Base-by-base conservation (phyloP, 2,113 vertebrate species). In the Seriola rivoliana region DNA sequence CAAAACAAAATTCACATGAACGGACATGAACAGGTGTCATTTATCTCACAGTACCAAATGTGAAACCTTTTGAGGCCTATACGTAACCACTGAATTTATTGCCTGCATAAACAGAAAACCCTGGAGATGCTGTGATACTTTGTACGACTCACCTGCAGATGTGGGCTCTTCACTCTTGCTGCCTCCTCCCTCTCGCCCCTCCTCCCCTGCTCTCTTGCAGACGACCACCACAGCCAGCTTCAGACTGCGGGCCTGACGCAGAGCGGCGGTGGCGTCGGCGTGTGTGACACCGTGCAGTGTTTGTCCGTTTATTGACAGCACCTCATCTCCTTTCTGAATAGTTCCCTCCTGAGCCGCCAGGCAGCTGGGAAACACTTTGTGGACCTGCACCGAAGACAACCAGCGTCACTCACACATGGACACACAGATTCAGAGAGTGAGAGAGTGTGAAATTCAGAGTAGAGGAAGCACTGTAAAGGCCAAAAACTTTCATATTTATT, bases 261-360 rank as follows among this genome's bases (percentile, higher is more conserved):
- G 81, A 60, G 96, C 95, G 0, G 94, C 93, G 13, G 96, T 96
- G 58, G 97, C 98, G 0, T 97, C 96, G 0, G 40, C 89, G 78
- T 99, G 98, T 0, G 95, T 96, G 0, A 95, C 88, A 0, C 95
- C 95, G 73, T 96, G 97, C 34, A 99, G 95, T 0, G 95, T 97
- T 81, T 97, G 97, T 8, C 98, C 98, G 0, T 99, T 99, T 84
- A 99, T 97, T 9, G 98, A 99, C 67, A 99, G 85, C 1, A 99
- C 96, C 90, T 97, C 96, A 0, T 97, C 96, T 62, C 97, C 97
- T 92, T 96, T 97, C 91, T 97, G 95, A 36, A 99, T 97, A 8
- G 98, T 99, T 32, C 98, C 98, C 88, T 99, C 97, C 88, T 97
- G 96, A 72, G 94, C 95, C 0, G 97, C 97, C 86, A 99, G 88